phyloP scores from a whole-genome alignment of 2,888 invertebrate genomes.

The Nomada ferruginata region DNA sequence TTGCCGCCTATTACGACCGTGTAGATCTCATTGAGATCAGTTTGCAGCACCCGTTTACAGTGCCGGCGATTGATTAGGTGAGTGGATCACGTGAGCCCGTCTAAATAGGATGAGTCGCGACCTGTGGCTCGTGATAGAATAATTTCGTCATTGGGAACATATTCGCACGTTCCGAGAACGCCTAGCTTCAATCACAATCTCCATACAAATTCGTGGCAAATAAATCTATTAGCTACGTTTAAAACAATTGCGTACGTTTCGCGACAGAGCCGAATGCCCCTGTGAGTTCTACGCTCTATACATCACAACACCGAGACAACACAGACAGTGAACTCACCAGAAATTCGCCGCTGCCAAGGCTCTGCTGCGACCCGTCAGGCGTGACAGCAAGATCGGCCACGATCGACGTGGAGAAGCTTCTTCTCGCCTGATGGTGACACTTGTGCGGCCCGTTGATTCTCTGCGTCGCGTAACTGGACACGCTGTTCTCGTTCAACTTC shows the following conservation, averaged over 20 bases:
- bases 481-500: constrained; percentile 69
- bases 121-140: constrained; percentile 44
- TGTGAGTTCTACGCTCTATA: constrained; percentile 15
- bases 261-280: neutral
- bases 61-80: constrained; percentile 53
- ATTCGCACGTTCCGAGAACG: neutral
- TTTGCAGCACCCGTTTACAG: constrained; percentile 54
- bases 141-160: constrained; percentile 27
- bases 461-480: constrained; percentile 74
- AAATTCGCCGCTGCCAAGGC: constrained; percentile 78
- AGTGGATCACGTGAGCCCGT: constrained; percentile 52
- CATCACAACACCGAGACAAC: constrained; percentile 48
- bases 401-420: constrained; percentile 80
- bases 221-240: neutral
- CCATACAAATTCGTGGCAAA: neutral
- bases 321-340: constrained; percentile 74
- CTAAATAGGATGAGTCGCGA: constrained; percentile 54
- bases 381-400: constrained; percentile 78
- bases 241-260: too few species aligned
- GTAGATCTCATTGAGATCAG: constrained; percentile 59
- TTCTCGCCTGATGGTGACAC: constrained; percentile 77
- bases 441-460: constrained; percentile 72
- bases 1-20: constrained; percentile 36
- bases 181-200: neutral
- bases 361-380: constrained; percentile 79